Conservation (phyloP, 30 jellyfish, hydroid and myxozoan species). For the Turritopsis dohrnii region DNA sequence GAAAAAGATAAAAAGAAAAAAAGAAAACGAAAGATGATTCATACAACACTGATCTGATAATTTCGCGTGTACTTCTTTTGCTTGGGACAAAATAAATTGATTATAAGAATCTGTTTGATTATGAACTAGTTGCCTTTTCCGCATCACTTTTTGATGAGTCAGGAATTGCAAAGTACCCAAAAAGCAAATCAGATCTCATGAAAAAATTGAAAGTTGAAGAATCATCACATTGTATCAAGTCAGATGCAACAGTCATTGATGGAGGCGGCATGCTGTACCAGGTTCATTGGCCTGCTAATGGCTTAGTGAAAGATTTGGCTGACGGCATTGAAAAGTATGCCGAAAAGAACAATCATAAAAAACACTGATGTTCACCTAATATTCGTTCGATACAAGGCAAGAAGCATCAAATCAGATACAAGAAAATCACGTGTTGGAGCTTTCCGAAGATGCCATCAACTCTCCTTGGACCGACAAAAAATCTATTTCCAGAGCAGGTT, state of each 20-base stretch:
- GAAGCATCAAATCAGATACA: slow-evolving; percentile 12
- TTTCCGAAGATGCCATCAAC: neutral
- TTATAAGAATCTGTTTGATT: neutral
- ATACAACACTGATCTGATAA: neutral
- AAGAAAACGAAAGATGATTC: neutral
- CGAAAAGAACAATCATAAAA: neutral
- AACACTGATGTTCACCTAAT: neutral
- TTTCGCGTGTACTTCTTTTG: neutral
- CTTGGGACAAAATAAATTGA: neutral
- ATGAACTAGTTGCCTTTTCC: neutral
- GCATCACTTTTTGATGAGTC: neutral
- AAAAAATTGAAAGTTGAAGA: neutral
- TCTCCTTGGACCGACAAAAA: neutral
- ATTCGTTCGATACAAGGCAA: slow-evolving; percentile 2
- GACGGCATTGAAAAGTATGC: neutral
- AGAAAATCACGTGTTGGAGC: slow-evolving; percentile 10
- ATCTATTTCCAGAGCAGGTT: slow-evolving; percentile 3
- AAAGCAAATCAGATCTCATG: neutral
- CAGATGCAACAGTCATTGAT: slow-evolving; percentile 5
- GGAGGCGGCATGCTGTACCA: neutral
- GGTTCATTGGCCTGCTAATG: slow-evolving; percentile 3
- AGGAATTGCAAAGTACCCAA: slow-evolving; percentile 2
- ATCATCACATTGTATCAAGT: neutral
- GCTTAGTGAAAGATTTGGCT: neutral
- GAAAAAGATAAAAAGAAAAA: neutral